Percentiles rank a stretch among this genome's conserved stretches.
These are phyloP conservation scores for Argentina silus DNA, from an alignment of 2,797 vertebrate genomes.

Conservation along the genomic window DNA sequence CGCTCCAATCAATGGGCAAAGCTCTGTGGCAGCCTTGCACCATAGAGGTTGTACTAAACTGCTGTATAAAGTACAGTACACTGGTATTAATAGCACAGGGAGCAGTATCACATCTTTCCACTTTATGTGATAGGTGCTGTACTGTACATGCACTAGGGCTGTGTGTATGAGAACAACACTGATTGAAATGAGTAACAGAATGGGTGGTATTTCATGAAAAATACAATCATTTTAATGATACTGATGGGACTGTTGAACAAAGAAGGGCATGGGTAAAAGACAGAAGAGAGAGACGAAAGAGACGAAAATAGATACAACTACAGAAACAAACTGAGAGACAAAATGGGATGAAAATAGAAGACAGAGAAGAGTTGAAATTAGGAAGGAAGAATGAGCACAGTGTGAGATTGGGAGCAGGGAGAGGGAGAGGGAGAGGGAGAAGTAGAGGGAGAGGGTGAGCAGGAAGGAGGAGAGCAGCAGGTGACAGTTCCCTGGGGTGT, in stretches of 20 bases:
- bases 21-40: slow-evolving; percentile 27
- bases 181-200: neutral
- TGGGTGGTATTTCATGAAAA: neutral
- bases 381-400: slow-evolving; percentile 3
- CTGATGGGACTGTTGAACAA: too few relatives aligned
- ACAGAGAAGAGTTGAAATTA: slow-evolving; percentile 1
- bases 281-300: neutral
- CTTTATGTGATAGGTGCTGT: neutral
- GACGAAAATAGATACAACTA: neutral
- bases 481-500: slow-evolving; percentile 5
- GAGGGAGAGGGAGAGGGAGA: neutral
- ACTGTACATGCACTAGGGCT: neutral
- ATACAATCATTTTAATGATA: neutral
- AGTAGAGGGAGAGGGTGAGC: slow-evolving; percentile 25
- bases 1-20: slow-evolving; percentile 62
- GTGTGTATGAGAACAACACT: neutral
- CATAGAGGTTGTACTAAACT: neutral
- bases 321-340: neutral
- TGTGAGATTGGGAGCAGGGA: slow-evolving; percentile 8
- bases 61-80: neutral
- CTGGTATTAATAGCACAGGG: slow-evolving; percentile 1
- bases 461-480: slow-evolving; percentile 35
- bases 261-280: neutral
- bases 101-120: neutral
- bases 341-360: neutral